Conservation (phyloP, 2,113 vertebrate genomes). For the Lepisosteus osseus region DNA sequence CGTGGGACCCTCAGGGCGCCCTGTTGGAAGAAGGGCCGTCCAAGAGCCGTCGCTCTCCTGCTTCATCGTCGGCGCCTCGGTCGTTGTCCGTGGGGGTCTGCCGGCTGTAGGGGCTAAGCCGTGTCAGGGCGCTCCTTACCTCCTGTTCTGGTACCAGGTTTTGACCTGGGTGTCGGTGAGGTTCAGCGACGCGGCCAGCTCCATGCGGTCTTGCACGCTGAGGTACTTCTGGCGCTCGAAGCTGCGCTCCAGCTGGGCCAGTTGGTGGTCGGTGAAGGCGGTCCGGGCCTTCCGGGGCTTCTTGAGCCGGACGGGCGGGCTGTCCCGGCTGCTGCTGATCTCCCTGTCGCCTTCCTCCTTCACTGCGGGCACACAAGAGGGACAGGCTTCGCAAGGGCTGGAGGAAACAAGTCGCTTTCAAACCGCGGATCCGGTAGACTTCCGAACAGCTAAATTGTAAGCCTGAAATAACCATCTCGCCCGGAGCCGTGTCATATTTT, state of each 20-base stretch:
- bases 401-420: not conserved
- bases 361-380: conserved; percentile 60
- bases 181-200: conserved; percentile 95
- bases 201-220: conserved; percentile 97
- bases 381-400: not conserved
- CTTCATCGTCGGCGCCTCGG: no score
- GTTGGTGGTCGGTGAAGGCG: conserved; percentile 96
- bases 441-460: no score
- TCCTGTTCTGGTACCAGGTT: conserved; percentile 99
- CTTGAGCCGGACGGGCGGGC: conserved; percentile 90
- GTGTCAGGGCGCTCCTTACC: conserved; percentile 60
- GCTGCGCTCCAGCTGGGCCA: conserved; percentile 95
- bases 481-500: no score
- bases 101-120: no score
- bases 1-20: no score
- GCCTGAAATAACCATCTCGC: no score
- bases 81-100: no score
- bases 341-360: conserved; percentile 96
- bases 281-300: conserved; percentile 96
- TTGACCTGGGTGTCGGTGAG: conserved; percentile 98
- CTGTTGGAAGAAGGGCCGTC: no score
- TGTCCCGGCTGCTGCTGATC: conserved; percentile 95
- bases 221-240: conserved; percentile 96
- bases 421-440: no score
- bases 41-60: no score